Evolutionary conservation across 2,888 invertebrate species (phyloP).

Genomic region (Drosophila hamatofila): DNA sequence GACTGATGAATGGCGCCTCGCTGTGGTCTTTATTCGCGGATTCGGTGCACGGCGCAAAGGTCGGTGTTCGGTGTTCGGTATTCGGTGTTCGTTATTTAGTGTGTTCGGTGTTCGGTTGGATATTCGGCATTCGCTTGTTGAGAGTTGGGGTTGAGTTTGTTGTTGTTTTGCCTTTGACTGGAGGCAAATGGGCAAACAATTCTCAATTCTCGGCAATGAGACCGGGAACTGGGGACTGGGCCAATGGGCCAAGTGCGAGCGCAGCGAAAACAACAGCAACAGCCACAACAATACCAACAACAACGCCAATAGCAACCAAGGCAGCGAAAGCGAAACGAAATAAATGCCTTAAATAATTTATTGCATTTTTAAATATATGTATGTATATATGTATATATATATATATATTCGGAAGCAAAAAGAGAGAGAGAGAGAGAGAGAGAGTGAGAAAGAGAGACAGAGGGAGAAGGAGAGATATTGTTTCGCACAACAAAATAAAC

Average conservation of each 20-base stretch:
- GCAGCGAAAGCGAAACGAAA: constrained; percentile 66
- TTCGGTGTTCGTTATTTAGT: constrained; percentile 8
- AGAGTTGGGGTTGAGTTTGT: constrained; percentile 26
- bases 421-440: background rate
- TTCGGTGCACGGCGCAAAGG: constrained; percentile 11
- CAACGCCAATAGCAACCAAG: constrained; percentile 36
- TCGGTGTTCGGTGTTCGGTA: constrained; percentile 28
- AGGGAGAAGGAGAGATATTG: background rate
- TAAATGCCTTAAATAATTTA: constrained; percentile 74
- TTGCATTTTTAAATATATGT: constrained; percentile 50
- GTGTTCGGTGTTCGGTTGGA: constrained; percentile 14
- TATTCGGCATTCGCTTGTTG: constrained; percentile 12
- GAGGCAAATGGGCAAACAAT: constrained; percentile 62
- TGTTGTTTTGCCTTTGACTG: constrained; percentile 61
- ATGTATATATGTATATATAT: constrained; percentile 1
- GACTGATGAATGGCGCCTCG: constrained; percentile 60
- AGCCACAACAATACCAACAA: constrained; percentile 22
- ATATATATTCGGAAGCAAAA: background rate
- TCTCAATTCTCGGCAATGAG: constrained; percentile 38
- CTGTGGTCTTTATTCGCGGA: constrained; percentile 24
- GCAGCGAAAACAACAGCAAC: constrained; percentile 43
- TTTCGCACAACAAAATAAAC: constrained; percentile 12
- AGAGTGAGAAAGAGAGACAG: background rate
- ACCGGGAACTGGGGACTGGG: constrained; percentile 57
- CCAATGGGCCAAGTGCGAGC: constrained; percentile 61